Percentiles rank a stretch among this genome's conserved stretches.
phyloP scores from a whole-genome alignment of 2,888 invertebrate species.

The Isoperla grammatica region DNA sequence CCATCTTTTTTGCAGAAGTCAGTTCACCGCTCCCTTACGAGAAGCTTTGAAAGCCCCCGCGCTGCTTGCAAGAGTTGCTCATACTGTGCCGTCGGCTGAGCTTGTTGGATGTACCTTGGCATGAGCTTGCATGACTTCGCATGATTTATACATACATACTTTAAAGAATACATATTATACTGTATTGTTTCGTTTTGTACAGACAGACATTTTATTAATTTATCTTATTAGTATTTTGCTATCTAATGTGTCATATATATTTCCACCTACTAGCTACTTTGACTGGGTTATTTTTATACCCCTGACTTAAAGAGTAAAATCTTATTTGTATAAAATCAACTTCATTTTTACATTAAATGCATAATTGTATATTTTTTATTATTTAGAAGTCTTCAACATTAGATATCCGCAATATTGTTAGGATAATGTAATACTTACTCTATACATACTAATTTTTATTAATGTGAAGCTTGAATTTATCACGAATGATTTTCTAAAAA shows the following conservation, averaged over 20 bases:
- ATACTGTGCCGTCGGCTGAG: not conserved
- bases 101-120: not conserved
- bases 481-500: too few species aligned
- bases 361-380: constrained; percentile 1
- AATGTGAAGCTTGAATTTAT: too few species aligned
- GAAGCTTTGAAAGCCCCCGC: constrained; percentile 65
- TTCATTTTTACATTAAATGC: constrained; percentile 1
- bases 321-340: constrained; percentile 1
- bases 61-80: constrained; percentile 32
- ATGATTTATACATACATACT: not conserved
- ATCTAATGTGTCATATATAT: constrained; percentile 2
- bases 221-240: constrained; percentile 14
- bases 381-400: not conserved
- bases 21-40: constrained; percentile 87
- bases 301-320: not conserved
- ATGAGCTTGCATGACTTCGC: not conserved
- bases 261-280: not conserved
- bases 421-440: too few species aligned
- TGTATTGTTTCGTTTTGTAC: not conserved
- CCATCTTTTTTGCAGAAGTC: constrained; percentile 67
- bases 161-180: not conserved
- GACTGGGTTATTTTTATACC: not conserved
- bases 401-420: too few species aligned
- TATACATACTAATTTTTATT: too few species aligned
- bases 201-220: constrained; percentile 13